phyloP scores from a whole-genome alignment of 2,797 vertebrate species.

The Psittacula echo region DNA sequence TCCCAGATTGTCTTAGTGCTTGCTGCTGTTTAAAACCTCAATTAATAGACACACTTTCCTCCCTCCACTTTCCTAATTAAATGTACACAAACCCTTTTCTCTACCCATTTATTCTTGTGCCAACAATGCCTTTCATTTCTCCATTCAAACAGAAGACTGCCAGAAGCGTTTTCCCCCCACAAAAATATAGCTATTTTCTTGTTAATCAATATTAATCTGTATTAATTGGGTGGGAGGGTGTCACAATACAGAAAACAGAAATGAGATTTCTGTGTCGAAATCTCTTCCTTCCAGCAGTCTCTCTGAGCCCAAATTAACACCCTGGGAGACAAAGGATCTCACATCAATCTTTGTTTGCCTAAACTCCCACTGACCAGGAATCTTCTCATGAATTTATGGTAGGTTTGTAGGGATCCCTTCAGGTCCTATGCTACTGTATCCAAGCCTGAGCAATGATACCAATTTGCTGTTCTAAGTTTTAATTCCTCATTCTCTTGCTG shows the following conservation, averaged over 20 bases:
- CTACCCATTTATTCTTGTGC: conserved; percentile 10
- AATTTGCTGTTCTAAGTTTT: neutral
- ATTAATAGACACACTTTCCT: conserved; percentile 18
- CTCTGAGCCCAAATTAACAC: conserved; percentile 7
- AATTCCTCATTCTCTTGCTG: neutral
- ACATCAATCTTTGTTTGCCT: conserved; percentile 43
- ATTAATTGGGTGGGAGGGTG: neutral
- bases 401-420: neutral
- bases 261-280: conserved; percentile 7
- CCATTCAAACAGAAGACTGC: neutral
- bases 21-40: conserved; percentile 25
- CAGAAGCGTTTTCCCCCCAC: neutral
- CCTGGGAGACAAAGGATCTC: conserved; percentile 38
- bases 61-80: conserved; percentile 50
- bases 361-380: conserved; percentile 35
- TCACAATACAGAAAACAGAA: conserved; percentile 13
- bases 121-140: conserved; percentile 14
- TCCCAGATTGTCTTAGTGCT: neutral
- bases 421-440: neutral
- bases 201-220: conserved; percentile 38
- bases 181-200: conserved; percentile 44
- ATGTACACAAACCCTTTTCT: conserved; percentile 5
- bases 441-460: neutral
- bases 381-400: neutral
- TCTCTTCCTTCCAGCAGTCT: neutral